phyloP scores from a whole-genome alignment of 2,113 vertebrate genomes.

The Macheiramphus alcinus region DNA sequence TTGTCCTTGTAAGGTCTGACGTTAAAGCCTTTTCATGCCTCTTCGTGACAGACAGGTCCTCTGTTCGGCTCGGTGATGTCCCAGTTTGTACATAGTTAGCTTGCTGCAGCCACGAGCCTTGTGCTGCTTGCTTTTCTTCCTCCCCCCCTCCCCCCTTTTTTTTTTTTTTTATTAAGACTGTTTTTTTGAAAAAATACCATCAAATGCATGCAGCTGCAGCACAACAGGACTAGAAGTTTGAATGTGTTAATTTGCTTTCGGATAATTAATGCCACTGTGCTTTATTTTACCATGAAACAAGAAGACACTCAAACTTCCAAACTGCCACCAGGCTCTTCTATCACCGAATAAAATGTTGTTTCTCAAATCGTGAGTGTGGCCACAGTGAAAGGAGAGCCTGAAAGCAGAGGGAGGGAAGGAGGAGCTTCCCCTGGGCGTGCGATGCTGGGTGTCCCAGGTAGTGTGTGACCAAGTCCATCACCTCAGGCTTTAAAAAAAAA shows the following conservation, averaged over 20 bases:
- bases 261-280: background rate
- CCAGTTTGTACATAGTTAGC: background rate
- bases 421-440: no score
- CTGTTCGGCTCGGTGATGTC: background rate
- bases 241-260: background rate
- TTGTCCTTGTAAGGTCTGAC: background rate
- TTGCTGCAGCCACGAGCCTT: background rate
- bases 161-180: background rate
- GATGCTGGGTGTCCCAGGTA: fast-evolving
- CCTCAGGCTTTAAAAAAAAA: background rate
- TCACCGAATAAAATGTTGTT: background rate
- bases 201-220: background rate
- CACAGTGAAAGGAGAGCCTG: background rate
- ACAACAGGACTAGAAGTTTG: background rate
- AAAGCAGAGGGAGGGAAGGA: no score
- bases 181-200: background rate
- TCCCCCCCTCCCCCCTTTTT: no score
- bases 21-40: background rate
- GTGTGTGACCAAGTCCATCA: background rate
- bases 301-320: background rate
- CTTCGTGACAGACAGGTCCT: background rate
- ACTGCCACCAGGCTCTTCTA: background rate
- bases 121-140: background rate
- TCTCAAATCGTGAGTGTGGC: background rate
- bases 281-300: background rate